A percentile compares a stretch with the other conserved stretches of the same genome.
These are phyloP conservation scores for Synanthedon tipuliformis DNA, from an alignment of 2,888 invertebrate genomes.

Conservation along the genomic window DNA sequence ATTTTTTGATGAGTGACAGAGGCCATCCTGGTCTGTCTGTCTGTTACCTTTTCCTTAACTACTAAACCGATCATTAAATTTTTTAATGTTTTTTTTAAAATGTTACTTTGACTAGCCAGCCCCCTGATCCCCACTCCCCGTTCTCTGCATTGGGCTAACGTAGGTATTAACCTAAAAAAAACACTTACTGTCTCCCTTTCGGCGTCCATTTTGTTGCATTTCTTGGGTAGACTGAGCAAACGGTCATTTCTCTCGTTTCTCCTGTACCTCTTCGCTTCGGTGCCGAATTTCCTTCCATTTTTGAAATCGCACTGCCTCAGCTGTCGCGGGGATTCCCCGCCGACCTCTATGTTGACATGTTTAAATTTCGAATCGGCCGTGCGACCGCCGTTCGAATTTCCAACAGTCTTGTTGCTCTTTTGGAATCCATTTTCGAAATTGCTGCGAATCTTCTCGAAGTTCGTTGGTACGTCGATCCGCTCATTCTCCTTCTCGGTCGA, in stretches of 20 bases:
- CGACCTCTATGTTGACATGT: constrained; percentile 1
- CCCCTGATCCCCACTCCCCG: no score
- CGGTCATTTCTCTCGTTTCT: constrained; percentile 11
- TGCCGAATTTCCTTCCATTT: constrained; percentile 24
- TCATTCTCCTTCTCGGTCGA: constrained; percentile 26
- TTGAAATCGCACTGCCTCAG: constrained; percentile 2
- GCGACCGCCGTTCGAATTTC: no score
- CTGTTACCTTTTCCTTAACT: no score
- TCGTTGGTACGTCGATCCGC: constrained; percentile 10
- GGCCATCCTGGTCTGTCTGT: no score
- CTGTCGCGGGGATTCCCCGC: background rate
- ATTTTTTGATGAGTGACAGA: no score
- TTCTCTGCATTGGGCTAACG: no score
- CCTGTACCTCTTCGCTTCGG: constrained; percentile 29
- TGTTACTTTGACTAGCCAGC: no score
- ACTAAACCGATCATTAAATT: no score
- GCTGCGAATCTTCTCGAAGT: constrained; percentile 40
- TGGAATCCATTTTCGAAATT: constrained; percentile 37
- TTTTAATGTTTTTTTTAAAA: no score
- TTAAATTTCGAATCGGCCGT: background rate
- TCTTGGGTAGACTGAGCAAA: constrained; percentile 28
- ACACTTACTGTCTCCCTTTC: constrained; percentile 59
- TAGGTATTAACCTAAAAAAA: constrained; percentile 1
- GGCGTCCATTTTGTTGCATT: constrained; percentile 41
- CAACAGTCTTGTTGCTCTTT: background rate